phyloP scores from a whole-genome alignment of 2,888 invertebrate species.

The Lagria hirta region DNA sequence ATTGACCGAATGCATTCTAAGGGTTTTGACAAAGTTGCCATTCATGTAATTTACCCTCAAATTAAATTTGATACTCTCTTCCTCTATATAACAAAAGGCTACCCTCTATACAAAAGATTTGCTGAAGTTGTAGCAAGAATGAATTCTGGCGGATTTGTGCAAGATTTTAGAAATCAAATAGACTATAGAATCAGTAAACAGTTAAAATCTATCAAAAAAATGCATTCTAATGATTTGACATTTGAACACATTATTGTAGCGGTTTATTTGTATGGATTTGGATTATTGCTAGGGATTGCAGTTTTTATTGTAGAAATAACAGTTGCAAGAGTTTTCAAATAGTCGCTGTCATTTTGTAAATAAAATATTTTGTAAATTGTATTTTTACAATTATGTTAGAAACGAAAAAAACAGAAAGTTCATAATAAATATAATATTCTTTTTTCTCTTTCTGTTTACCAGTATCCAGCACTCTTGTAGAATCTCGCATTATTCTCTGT shows the following conservation, averaged over 20 bases:
- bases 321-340: no score
- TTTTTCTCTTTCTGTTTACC: no score
- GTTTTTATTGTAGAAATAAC: constrained; percentile 6
- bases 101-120: constrained; percentile 1
- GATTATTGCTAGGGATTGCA: background rate
- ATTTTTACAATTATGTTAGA: no score
- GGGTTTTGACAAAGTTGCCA: background rate
- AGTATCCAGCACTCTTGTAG: no score
- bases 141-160: constrained; percentile 3
- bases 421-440: no score
- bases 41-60: constrained; percentile 1
- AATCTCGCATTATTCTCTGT: no score
- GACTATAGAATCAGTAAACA: constrained; percentile 2
- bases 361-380: no score
- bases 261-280: background rate
- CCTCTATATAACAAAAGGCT: constrained; percentile 7
- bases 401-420: no score
- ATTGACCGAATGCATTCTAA: background rate
- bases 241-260: constrained; percentile 2
- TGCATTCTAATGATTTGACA: constrained; percentile 4
- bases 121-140: background rate
- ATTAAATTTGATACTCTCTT: constrained; percentile 9
- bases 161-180: background rate
- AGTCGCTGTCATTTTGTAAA: no score
- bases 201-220: background rate